Conservation (phyloP, 2,113 vertebrate genomes). For the Vombatus ursinus region DNA sequence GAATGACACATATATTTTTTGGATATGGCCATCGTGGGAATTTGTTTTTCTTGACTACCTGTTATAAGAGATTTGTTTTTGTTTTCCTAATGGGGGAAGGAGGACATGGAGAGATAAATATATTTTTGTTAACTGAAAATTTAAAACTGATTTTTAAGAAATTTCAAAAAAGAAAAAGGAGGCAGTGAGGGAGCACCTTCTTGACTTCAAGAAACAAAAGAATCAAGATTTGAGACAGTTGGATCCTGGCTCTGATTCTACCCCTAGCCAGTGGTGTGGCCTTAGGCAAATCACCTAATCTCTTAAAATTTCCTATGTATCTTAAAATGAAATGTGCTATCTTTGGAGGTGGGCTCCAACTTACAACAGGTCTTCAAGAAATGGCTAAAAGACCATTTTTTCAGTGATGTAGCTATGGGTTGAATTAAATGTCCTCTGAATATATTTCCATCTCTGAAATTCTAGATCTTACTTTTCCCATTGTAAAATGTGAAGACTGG, state of each 20-base stretch:
- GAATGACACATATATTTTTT: neutral
- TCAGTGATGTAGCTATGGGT: neutral
- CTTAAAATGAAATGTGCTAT: neutral
- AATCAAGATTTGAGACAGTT: neutral
- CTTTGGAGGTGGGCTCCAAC: neutral
- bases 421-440: neutral
- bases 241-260: neutral
- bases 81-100: neutral
- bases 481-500: neutral
- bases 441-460: neutral
- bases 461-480: neutral
- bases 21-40: neutral
- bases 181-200: neutral
- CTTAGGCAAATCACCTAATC: too few relatives aligned
- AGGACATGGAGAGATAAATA: neutral
- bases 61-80: neutral
- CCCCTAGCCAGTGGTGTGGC: neutral
- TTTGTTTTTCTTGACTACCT: neutral
- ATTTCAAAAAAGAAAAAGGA: neutral
- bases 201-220: neutral
- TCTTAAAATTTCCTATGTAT: neutral
- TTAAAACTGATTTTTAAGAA: neutral
- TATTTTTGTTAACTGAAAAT: neutral
- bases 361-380: neutral
- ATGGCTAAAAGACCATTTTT: neutral